Conservation (phyloP, 2,797 vertebrate species). For the Serranus cabrilla region DNA sequence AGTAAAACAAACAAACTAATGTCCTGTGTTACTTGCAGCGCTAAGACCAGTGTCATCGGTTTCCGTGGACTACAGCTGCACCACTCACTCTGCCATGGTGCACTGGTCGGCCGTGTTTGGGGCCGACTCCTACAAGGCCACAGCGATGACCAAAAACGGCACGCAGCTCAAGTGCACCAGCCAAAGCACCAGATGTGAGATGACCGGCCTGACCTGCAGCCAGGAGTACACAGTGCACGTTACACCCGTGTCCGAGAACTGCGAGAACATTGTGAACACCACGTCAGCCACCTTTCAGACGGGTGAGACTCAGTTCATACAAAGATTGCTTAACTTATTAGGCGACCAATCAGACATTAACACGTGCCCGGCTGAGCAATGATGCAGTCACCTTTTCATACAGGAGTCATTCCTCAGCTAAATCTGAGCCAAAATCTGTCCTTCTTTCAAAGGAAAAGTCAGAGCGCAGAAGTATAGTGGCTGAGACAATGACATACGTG, state of each 20-base stretch:
- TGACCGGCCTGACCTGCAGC: conserved; percentile 75
- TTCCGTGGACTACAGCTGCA: conserved; percentile 78
- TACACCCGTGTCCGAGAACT: conserved; percentile 74
- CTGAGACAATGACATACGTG: neutral
- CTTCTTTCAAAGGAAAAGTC: neutral
- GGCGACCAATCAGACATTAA: neutral
- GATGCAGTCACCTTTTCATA: neutral
- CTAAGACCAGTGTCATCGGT: conserved; percentile 75
- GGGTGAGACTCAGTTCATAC: conserved; percentile 60
- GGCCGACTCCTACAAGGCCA: conserved; percentile 78
- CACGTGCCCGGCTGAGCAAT: neutral
- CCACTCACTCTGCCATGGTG: conserved; percentile 53
- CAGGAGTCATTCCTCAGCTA: neutral
- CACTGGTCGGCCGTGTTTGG: conserved; percentile 76
- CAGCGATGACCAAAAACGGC: conserved; percentile 53
- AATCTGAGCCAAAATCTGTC: neutral
- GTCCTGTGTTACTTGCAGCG: conserved; percentile 62
- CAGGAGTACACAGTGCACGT: conserved; percentile 74
- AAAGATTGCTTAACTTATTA: neutral
- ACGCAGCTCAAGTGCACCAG: conserved; percentile 69
- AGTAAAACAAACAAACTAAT: no score
- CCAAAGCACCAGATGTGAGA: conserved; percentile 62
- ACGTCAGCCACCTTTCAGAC: conserved; percentile 60
- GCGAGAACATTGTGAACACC: conserved; percentile 71
- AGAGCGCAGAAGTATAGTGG: neutral